Base-by-base conservation (phyloP, 2,888 invertebrate genomes). In the Harpalus rubripes region DNA sequence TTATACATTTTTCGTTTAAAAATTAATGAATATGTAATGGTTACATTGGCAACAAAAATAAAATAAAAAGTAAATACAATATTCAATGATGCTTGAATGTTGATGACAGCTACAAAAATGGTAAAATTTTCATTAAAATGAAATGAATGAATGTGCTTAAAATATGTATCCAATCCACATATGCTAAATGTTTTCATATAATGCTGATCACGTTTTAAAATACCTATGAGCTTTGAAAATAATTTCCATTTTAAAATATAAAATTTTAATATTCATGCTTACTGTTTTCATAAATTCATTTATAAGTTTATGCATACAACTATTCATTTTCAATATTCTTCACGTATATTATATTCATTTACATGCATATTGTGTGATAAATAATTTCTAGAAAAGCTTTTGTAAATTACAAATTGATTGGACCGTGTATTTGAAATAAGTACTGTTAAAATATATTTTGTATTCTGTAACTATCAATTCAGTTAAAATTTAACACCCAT, bases 121-220 rank as follows among this genome's bases (percentile, higher is more conserved):
- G 7, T 52, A 52, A 52, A 52, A 52, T 52, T 52, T 52, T 52
- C 44, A 52, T 52, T 52, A 52, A 52, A 52, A 52, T 52, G 44
- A 52, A 52, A 52, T 52, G 44, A 52, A 52, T 12, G 44, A 52
- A 52, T 52, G 44, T 10, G 44, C 44, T 52, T 52, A 52, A 52
- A 52, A 52, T 52, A 52, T 52, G 44, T 52, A 52, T 52, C 44
- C 44, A 52, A 52, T 52, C 44, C 44, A 52, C 12, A 52, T 10
- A 52, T 52, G 8, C 44, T 52, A 52, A 52, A 52, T 52, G 10
- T 52, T 52, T 52, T 52, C 10, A 52, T 52, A 7, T 52, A 52
- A 52, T 52, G 44, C 44, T 52, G 44, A 52, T 52, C 44, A 52
- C 44, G 44, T 52, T 52, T 52, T 52, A 52, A 52, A 52, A 52